Evolutionary conservation across 1,140 invertebrate species (phyloP).

Genomic region (Drosophila jambulina): DNA sequence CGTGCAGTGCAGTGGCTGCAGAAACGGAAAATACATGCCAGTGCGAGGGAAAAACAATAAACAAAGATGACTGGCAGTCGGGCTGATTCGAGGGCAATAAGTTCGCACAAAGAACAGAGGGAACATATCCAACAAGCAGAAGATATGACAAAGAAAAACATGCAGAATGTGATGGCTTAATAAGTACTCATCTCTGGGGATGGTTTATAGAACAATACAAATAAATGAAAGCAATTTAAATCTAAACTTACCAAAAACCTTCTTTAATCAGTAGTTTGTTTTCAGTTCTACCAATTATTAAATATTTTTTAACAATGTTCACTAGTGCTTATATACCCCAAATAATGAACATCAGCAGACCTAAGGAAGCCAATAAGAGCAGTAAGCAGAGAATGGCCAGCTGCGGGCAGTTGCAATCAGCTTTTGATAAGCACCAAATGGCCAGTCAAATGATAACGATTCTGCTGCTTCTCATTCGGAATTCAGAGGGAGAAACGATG

Average conservation of each 20-base stretch:
- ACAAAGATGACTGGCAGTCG: constrained; percentile 35
- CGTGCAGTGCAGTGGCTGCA: constrained; percentile 35
- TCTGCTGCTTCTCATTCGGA: constrained; percentile 41
- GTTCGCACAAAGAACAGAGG: constrained; percentile 25
- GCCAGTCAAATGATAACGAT: constrained; percentile 81
- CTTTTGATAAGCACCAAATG: constrained; percentile 82
- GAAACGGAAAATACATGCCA: constrained; percentile 2
- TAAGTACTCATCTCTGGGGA: neutral
- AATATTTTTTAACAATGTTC: too few relatives aligned
- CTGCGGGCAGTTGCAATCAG: constrained; percentile 77
- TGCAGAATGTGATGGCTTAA: neutral
- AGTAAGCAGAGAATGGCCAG: constrained; percentile 36
- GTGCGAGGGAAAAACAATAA: constrained; percentile 64
- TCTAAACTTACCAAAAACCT: too few relatives aligned
- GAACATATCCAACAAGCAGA: constrained; percentile 2
- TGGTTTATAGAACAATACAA: neutral
- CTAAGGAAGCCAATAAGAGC: constrained; percentile 15
- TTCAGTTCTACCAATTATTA: neutral
- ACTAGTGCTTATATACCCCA: neutral
- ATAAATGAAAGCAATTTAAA: neutral
- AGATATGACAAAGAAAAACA: neutral
- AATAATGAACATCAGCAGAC: neutral
- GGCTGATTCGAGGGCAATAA: constrained; percentile 54
- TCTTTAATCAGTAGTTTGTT: neutral
- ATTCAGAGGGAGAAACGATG: constrained; percentile 33